Conservation (phyloP, 2,113 vertebrate genomes). For the Gopherus evgoodei region DNA sequence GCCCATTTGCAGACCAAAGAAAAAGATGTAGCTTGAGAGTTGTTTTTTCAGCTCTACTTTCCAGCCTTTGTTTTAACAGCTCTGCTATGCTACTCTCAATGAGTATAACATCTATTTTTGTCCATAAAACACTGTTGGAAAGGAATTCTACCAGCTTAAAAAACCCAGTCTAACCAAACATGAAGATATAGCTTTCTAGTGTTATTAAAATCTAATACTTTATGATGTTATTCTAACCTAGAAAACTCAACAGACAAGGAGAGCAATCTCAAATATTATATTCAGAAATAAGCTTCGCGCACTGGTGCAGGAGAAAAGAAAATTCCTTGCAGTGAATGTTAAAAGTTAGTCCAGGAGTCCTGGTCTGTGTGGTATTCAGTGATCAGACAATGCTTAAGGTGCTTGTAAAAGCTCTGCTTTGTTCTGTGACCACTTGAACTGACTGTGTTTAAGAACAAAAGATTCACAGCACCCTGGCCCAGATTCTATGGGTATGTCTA, state of each 20-base stretch:
- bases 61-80: constrained; percentile 65
- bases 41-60: constrained; percentile 59
- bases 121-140: not conserved
- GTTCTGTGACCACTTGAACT: not conserved
- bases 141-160: constrained; percentile 25
- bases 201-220: constrained; percentile 42
- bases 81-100: constrained; percentile 65
- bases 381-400: not conserved
- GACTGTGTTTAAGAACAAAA: not conserved
- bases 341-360: not conserved
- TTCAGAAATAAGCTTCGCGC: not conserved
- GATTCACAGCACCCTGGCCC: not conserved
- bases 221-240: constrained; percentile 29
- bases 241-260: constrained; percentile 47
- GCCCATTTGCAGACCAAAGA: constrained; percentile 71
- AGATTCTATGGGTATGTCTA: not conserved
- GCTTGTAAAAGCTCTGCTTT: not conserved
- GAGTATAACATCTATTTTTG: constrained; percentile 67
- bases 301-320: not conserved
- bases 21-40: constrained; percentile 62
- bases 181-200: not conserved
- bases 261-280: not conserved
- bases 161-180: constrained; percentile 1
- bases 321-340: not conserved
- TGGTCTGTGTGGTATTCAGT: not conserved